Conservation (phyloP, 2,113 vertebrate species). For the Lagopus leucura region DNA sequence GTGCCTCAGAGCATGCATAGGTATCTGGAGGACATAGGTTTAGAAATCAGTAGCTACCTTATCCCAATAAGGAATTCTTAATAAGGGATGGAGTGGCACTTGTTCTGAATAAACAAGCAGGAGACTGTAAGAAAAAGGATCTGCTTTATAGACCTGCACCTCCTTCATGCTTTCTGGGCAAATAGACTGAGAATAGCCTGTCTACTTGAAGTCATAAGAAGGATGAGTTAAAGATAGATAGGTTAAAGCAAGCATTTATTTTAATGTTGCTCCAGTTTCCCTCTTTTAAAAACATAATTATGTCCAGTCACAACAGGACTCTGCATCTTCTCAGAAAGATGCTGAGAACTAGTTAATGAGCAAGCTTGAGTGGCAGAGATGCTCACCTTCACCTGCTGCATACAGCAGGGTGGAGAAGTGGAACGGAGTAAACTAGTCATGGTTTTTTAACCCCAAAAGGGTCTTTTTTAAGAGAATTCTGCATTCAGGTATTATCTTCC, state of each 20-base stretch:
- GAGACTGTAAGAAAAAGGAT: not conserved
- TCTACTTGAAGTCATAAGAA: not conserved
- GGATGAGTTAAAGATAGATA: not conserved
- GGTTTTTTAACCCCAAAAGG: not conserved
- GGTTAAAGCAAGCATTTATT: not conserved
- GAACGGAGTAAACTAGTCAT: not conserved
- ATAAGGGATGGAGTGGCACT: not conserved
- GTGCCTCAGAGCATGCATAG: not conserved
- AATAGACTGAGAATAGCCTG: not conserved
- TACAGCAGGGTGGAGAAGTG: not conserved
- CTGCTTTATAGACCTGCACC: not conserved
- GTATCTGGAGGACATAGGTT: not conserved
- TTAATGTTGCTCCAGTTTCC: not conserved
- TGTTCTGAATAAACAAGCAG: not conserved
- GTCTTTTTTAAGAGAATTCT: not conserved
- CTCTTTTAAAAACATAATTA: not conserved
- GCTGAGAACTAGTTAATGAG: not conserved
- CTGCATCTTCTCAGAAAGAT: not conserved
- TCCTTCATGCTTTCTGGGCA: not conserved
- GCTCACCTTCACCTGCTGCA: not conserved
- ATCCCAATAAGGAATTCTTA: not conserved
- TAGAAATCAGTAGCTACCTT: not conserved
- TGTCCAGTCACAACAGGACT: not conserved
- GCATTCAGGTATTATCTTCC: rapidly evolving
- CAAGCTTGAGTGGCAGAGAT: not conserved